These are phyloP conservation scores for Brevimyrus niger DNA, from an alignment of 2,113 vertebrate species.

Conservation along the genomic window DNA sequence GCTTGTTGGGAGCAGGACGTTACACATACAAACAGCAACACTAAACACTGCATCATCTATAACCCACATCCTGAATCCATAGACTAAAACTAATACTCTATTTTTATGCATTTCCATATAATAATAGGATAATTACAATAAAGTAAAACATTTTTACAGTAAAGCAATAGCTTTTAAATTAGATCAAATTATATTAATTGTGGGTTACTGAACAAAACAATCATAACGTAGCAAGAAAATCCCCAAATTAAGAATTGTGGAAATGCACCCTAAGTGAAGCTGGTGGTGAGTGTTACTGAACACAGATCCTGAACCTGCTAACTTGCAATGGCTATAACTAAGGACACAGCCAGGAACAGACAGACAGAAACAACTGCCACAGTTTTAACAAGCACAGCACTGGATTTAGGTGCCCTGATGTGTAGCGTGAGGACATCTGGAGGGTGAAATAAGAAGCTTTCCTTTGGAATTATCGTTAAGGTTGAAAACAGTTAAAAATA, in stretches of 20 bases:
- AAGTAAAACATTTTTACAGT: background rate
- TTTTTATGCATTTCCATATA: background rate
- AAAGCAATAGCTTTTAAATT: background rate
- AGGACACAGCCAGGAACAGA: background rate
- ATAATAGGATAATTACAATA: background rate
- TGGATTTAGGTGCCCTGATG: background rate
- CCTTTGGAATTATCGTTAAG: background rate
- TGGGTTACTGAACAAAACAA: background rate
- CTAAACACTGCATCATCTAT: background rate
- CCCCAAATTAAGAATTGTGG: background rate
- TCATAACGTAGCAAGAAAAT: background rate
- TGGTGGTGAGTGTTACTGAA: background rate
- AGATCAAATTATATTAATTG: background rate
- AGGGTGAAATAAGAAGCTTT: slow-evolving; percentile 1
- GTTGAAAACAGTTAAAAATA: background rate
- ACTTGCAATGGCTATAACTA: background rate
- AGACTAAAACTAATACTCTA: background rate
- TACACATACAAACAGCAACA: background rate
- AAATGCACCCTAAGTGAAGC: background rate
- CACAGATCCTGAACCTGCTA: background rate
- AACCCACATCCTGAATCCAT: background rate
- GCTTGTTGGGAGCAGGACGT: too few relatives aligned
- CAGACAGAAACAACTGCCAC: background rate
- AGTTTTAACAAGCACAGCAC: background rate
- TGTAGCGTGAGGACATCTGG: background rate